Base-by-base conservation (phyloP, 2,113 vertebrate genomes). In the Gymnocephalus cernua region DNA sequence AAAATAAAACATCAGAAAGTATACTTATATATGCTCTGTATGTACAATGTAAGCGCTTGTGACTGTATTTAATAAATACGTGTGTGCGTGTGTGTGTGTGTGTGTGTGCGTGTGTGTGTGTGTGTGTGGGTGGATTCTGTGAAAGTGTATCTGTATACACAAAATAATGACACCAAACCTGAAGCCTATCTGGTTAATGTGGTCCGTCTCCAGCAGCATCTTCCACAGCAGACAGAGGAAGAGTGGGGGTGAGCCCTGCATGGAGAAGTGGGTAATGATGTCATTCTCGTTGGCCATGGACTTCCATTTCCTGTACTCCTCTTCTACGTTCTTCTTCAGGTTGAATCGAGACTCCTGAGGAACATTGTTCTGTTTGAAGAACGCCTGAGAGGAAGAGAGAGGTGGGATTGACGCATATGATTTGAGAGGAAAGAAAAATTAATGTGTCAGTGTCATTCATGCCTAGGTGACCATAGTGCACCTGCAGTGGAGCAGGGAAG, bases 231-330 rank as follows among this genome's bases (percentile, higher is more conserved):
- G 96, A 81, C 98, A 99, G 48, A 99, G 97, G 90, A 99, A 99
- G 38, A 99, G 96, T 0, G 97, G 97, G 2, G 97, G 95, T 7
- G 98, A 99, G 45, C 97, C 96, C 72, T 99, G 98, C 73, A 96
- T 93, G 80, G 98, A 98, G 76, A 99, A 99, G 71, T 99, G 97
- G 4, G 97, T 97, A 58, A 99, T 99, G 83, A 99, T 99, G 79
- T 98, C 98, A 16, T 96, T 98, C 94, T 99, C 98, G 6, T 95
- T 98, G 73, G 95, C 97, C 98, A 99, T 99, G 0, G 98, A 99
- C 90, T 99, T 99, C 98, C 98, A 99, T 92, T 99, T 99, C 18
- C 98, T 95, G 87, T 99, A 99, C 71, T 99, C 98, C 78, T 99
- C 98, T 85, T 99, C 98, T 62, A 99, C 98, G 2, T 99, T 99